These are phyloP conservation scores for Falco cherrug DNA, from an alignment of 2,797 vertebrate species.

Conservation along the genomic window DNA sequence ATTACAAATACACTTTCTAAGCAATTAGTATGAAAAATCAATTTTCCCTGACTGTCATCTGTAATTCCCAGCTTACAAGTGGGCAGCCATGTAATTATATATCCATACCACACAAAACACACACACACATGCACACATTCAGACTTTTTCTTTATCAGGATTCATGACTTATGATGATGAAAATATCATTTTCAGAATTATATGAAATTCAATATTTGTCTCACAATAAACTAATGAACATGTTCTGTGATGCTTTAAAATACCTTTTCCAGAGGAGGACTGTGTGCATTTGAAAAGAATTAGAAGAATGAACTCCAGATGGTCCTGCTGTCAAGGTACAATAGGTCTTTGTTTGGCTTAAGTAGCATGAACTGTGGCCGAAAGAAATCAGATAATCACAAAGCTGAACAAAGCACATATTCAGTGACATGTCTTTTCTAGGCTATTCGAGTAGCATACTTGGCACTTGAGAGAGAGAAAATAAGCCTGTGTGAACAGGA, in stretches of 20 bases:
- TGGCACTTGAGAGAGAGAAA: slow-evolving; percentile 28
- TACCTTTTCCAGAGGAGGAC: not conserved
- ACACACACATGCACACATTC: not conserved
- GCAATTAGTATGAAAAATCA: not conserved
- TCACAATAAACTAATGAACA: not conserved
- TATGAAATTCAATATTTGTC: not conserved
- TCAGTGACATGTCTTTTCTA: not conserved
- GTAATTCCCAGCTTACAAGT: not conserved
- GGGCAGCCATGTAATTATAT: not conserved
- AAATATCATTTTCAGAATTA: not conserved
- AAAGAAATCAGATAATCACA: slow-evolving; percentile 23
- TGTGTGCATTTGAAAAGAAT: slow-evolving; percentile 17
- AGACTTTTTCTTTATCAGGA: not conserved
- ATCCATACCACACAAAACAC: not conserved
- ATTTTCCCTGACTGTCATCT: not conserved
- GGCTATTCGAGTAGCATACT: not conserved
- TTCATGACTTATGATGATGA: not conserved
- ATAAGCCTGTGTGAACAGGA: not conserved
- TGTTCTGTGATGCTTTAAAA: not conserved
- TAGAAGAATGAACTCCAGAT: slow-evolving; percentile 27
- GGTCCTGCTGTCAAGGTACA: slow-evolving; percentile 12
- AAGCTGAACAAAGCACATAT: slow-evolving; percentile 15
- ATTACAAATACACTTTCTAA: not conserved
- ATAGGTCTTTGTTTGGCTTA: slow-evolving; percentile 17
- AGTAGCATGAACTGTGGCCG: not conserved